Base-by-base conservation (phyloP, 2,888 invertebrate genomes). In the Cheilosia grossa region DNA sequence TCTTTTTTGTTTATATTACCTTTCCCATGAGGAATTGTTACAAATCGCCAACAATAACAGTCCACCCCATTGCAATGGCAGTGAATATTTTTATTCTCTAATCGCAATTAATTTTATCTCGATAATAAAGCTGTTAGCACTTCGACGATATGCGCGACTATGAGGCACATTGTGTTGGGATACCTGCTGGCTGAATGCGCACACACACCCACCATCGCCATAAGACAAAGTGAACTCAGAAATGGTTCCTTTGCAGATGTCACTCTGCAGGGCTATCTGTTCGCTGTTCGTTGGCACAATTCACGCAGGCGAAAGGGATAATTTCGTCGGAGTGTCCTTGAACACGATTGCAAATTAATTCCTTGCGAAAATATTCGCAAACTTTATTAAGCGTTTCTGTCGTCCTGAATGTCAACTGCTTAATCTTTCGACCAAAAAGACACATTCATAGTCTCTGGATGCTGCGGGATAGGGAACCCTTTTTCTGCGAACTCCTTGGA, bases 371-470 rank as follows among this genome's bases (percentile, higher is more conserved):
- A 47, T 78, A 77, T 82, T 72, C 78, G 54, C 78, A 75, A 73
- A 73, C 42, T 33, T 72, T 51, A 73, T 82, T 78, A 78, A 73
- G 42, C 47, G 72, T 67, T 78, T 82, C 66, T 82, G 78, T 67
- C 82, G 15, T 54, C 17, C 2, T 47, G 42, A 73, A 67, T 82
- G 82, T 67, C 82, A 78, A 82, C 78, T 78, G 66, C 78, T 82
- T 82, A 67, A 78, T 82, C 78, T 63, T 74, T 54, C 73, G 54
- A 42, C 67, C 67, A 56, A 19, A 61, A 66, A 54, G 59, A 44
- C 51, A 73, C 47, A 47, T 21, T 61, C 21, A 53, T 53, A 27
- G 49, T 63, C 27, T 54, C 15, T 53, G 42, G 47, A 44, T 37
- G 13, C 19, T 10, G 21, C 37, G 47, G 7, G 27, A 6, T 27